Evolutionary conservation across 2,113 vertebrate species (phyloP), one percentile per base, ranked within the genome.

Genomic region (Sporophila hypoxantha): DNA sequence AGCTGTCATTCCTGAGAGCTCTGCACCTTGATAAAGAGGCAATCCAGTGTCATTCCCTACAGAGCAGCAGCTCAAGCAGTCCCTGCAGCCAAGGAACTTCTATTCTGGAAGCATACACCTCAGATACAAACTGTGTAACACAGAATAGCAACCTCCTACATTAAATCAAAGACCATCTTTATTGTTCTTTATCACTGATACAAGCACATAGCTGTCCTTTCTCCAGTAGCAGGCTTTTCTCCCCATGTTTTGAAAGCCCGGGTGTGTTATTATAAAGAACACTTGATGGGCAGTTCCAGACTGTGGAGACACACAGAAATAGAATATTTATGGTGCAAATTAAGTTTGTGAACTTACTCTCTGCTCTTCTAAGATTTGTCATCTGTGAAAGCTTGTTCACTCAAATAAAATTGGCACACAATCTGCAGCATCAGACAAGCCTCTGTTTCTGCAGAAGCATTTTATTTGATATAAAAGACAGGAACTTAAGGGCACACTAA

Each of bases 361-460:
- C 22, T 90, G 53, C 41, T 95, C 88, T 69, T 86, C 77, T 85
- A 95, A 20, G 55, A 94, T 81, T 87, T 94, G 30, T 96, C 93
- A 64, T 85, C 44, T 34, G 85, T 80, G 15, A 91, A 34, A 62
- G 85, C 34, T 44, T 95, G 94, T 53, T 94, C 95, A 16, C 82
- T 91, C 66, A 95, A 65, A 76, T 76, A 96, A 76, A 96, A 19
- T 11, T 93, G 91, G 26, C 82, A 75, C 29, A 76, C 61, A 49
- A 95, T 70, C 15, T 82, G 67, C 44, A 95, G 25, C 2, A 92
- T 94, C 93, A 96, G 47, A 47, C 73, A 93, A 47, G 87, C 77
- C 14, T 80, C 70, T 95, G 69, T 91, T 96, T 91, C 96, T 96
- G 93, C 68, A 74, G 76, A 92, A 23, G 77, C 25, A 89, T 37